Base-by-base conservation (phyloP, 1,140 invertebrate species). In the Drosophila kohkoa region DNA sequence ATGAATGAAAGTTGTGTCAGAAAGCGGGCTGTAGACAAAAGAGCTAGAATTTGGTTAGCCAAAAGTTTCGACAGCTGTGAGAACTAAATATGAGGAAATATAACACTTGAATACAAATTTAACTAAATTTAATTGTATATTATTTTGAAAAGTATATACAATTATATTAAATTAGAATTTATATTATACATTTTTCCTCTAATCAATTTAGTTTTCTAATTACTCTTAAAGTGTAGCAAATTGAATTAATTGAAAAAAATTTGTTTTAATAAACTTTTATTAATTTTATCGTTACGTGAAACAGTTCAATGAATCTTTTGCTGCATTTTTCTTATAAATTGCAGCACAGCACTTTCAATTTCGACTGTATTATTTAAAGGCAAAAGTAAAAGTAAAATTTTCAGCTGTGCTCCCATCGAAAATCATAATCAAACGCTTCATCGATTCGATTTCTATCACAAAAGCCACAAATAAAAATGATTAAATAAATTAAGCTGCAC, bases 401-500 rank as follows among this genome's bases (percentile, higher is more conserved):
- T 8, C 30, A 28, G 41, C 16, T 63, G 48, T 49, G 2, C 5
- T 28, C 13, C 25, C 0, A 35, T 28, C 6, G 1, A n/a, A 35
- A 16, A 25, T 35, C n/a, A 63, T 68, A 86, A 72, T 72, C 41
- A 13, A 71, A 76, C 57, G 78, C 25, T 41, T 59, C 48, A 67
- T 45, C 43, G 57, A 65, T 82, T 49, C 38, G 48, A 41, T 60
- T 45, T 66, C 48, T 70, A 51, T 10, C 35, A 51, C 65, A 54
- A 72, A 66, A 71, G 70, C 83, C 83, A 57, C 83, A 83, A 88
- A 81, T 62, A 72, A 85, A 25, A 89, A 81, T 83, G 78, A 88
- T 70, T 74, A 89, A 85, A 81, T 81, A 78, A 70, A 88, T 89
- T 79, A 88, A 81, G 73, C 62, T 75, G 67, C 81, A 89, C 74